Base-by-base conservation (phyloP, 2,113 vertebrate species). In the Trichomycterus rosablanca region DNA sequence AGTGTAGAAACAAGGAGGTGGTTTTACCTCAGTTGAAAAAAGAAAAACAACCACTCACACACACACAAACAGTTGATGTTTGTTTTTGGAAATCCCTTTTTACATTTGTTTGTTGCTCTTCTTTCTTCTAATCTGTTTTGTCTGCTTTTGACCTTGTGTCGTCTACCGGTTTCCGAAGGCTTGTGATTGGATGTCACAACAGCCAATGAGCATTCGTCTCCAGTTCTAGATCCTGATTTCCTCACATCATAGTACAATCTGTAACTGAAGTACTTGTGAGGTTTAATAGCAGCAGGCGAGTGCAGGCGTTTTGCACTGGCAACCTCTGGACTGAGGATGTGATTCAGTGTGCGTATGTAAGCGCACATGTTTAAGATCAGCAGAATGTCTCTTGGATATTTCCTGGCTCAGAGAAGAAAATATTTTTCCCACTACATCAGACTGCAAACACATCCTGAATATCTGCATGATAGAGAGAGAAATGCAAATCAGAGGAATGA, bases 401-500 rank as follows among this genome's bases (percentile, higher is more conserved):
- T 40, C 12, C 32, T 14, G 39, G 20, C 15, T 67, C 19, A 1
- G 3, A 22, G 30, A 23, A 40, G 50, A 37, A 62, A 34, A 35
- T 60, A 5, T 16, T 22, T 40, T 39, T 16, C 22, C 37, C 24
- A 11, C 4, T 43, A 26, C 22, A 7, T 43, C 37, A 16, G 15
- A 9, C 2, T n/a, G 16, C 9, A 7, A 32, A 32, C 19, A 57
- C n/a, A 9, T 3, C n/a, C 3, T 19, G 30, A 59, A 16, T 2
- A 43, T n/a, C 42, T 61, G 32, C 26, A 12, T 50, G 18, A 55
- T 39, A 52, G 19, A 44, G 32, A 52, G 19, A 44, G 32, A 24
- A 52, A 62, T 35, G 16, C 40, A 69, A 63, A 45, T 35, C 23
- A 18, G n/a, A 26, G n/a, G 44, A 67, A 45, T 28, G 63, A 46